Evolutionary conservation across 2,888 invertebrate genomes (phyloP).

Genomic region (Agonopterix subpropinquella): DNA sequence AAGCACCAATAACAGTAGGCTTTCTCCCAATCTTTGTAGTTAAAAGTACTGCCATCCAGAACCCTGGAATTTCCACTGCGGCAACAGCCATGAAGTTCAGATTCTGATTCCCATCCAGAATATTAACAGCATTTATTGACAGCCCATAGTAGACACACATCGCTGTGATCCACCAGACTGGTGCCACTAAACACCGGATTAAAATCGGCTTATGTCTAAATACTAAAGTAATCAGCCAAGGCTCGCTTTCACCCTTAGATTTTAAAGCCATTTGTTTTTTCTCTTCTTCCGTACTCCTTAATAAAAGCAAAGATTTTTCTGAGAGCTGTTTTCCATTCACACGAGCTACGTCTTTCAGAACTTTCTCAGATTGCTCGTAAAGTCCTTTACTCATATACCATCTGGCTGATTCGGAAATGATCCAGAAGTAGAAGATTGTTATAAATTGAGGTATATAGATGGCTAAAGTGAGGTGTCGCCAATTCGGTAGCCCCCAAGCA

Average conservation of each 20-base stretch:
- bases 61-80: constrained; percentile 78
- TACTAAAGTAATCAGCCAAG: constrained; percentile 44
- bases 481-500: constrained; percentile 81
- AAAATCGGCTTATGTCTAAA: constrained; percentile 40
- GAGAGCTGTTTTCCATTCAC: constrained; percentile 66
- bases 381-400: constrained; percentile 84
- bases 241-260: constrained; percentile 23
- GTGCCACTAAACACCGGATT: constrained; percentile 35
- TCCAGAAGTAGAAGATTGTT: constrained; percentile 79
- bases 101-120: constrained; percentile 83
- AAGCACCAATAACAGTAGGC: neutral
- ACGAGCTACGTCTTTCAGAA: constrained; percentile 76
- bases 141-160: constrained; percentile 81
- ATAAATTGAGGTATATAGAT: constrained; percentile 81
- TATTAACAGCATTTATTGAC: constrained; percentile 77
- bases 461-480: constrained; percentile 79
- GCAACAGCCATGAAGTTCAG: constrained; percentile 83
- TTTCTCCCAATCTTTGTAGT: neutral
- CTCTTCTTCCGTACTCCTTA: constrained; percentile 31
- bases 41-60: constrained; percentile 27
- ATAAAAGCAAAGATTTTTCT: constrained; percentile 35
- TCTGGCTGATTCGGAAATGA: constrained; percentile 81
- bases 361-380: constrained; percentile 77
- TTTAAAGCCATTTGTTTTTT: constrained; percentile 25
- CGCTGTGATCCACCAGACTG: constrained; percentile 79